Percentiles rank a stretch among this genome's conserved stretches.
phyloP scores from a whole-genome alignment of 2,797 vertebrate genomes.

The Sarcophilus harrisii region DNA sequence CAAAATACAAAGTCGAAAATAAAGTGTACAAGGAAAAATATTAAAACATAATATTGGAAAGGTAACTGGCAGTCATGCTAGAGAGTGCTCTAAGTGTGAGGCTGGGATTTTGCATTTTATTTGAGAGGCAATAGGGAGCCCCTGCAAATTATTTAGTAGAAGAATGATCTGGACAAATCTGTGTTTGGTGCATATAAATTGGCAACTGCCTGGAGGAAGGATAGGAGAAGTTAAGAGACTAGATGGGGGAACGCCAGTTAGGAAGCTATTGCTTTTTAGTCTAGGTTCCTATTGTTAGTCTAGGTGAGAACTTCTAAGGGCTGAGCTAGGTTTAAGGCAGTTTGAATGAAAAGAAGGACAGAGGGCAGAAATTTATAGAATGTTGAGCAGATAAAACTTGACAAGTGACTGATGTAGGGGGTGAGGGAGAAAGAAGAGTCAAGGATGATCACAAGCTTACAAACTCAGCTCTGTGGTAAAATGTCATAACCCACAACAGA shows the following conservation, averaged over 20 bases:
- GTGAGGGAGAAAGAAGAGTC: neutral
- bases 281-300: neutral
- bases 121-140: neutral
- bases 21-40: neutral
- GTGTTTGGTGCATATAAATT: neutral
- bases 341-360: neutral
- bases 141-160: neutral
- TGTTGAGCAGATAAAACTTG: neutral
- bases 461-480: neutral
- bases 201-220: neutral
- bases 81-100: neutral
- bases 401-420: neutral
- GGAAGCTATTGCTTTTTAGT: neutral
- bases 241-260: neutral
- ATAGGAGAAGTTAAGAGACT: neutral
- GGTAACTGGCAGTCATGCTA: neutral
- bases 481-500: neutral
- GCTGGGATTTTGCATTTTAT: neutral
- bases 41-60: neutral
- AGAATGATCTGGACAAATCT: neutral
- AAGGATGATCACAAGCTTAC: neutral
- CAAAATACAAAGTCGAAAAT: neutral
- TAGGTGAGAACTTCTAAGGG: neutral
- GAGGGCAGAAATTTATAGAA: neutral
- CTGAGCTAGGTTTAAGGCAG: neutral